Base-by-base conservation (phyloP, 2,113 vertebrate species). In the Chionis minor region DNA sequence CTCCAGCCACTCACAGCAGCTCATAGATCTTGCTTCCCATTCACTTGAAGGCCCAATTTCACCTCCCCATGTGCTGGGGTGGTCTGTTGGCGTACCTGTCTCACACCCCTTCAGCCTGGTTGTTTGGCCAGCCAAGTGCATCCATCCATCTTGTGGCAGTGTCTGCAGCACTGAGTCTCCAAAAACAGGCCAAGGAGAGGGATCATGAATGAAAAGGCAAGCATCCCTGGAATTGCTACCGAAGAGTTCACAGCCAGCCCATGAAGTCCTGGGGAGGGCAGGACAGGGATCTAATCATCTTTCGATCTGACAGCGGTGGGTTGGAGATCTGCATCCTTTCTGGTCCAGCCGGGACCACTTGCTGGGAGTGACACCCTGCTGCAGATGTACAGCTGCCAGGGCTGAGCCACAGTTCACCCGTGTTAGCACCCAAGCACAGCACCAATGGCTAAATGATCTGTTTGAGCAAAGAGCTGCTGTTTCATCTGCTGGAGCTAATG, bases 231-330 rank as follows among this genome's bases (percentile, higher is more conserved):
- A 65, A 42, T 42, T 42, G 55, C 28, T 90, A n/a, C 71, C 55
- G 42, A 45, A 12, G 28, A 40, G 23, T 38, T 45, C 49, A 18
- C 56, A 78, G 4, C 18, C 30, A 71, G 21, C 18, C 56, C 1
- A 1, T 1, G 2, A 21, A 80, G 54, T 45, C 20, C 45, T 0
- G 2, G 16, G 40, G 52, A 30, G 11, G 54, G 38, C 52, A 73
- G 38, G 24, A n/a, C 59, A 54, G 52, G 72, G 54, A 59, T 81
- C 24, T 67, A 52, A 47, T 59, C 30, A 45, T 40, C 47, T 40
- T 6, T 67, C 24, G 3, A 2, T 21, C 38, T 54, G 61, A 54
- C 1, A 12, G 58, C 51, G 72, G 14, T 1, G 3, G 23, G 44
- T 59, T 79, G 51, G 74, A 91, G 61, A 40, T 5, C 28, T 47